phyloP scores from a whole-genome alignment of 2,888 invertebrate species.

The Tiliacea citrago region DNA sequence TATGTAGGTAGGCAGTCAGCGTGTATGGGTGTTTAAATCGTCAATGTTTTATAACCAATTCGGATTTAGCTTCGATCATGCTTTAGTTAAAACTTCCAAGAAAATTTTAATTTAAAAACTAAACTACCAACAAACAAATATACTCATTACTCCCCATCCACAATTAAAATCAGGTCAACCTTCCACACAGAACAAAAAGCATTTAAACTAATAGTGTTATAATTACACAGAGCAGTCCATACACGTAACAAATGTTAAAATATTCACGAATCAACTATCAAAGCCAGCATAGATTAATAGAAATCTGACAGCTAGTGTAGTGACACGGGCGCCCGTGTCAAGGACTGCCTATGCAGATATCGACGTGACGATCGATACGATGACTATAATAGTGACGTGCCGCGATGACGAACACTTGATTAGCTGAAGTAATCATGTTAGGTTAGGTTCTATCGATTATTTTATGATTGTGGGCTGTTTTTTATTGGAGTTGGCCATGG shows the following conservation, averaged over 20 bases:
- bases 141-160: background rate
- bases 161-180: conserved; percentile 40
- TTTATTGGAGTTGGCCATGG: background rate
- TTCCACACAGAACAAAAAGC: conserved; percentile 29
- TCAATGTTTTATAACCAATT: background rate
- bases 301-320: conserved; percentile 66
- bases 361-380: conserved; percentile 77
- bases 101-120: background rate
- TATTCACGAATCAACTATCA: conserved; percentile 57
- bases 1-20: background rate
- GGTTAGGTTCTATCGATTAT: conserved; percentile 37
- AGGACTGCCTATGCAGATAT: conserved; percentile 86
- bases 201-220: conserved; percentile 42
- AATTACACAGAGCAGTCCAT: conserved; percentile 38
- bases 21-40: background rate
- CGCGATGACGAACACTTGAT: conserved; percentile 66
- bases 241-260: conserved; percentile 61
- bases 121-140: background rate
- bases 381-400: conserved; percentile 69
- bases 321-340: conserved; percentile 75
- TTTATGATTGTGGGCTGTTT: conserved; percentile 14
- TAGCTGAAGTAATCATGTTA: conserved; percentile 42
- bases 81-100: background rate
- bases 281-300: conserved; percentile 65
- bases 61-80: background rate